Evolutionary conservation across 2,797 vertebrate species (phyloP).

Genomic region (Cirrhinus molitorella): DNA sequence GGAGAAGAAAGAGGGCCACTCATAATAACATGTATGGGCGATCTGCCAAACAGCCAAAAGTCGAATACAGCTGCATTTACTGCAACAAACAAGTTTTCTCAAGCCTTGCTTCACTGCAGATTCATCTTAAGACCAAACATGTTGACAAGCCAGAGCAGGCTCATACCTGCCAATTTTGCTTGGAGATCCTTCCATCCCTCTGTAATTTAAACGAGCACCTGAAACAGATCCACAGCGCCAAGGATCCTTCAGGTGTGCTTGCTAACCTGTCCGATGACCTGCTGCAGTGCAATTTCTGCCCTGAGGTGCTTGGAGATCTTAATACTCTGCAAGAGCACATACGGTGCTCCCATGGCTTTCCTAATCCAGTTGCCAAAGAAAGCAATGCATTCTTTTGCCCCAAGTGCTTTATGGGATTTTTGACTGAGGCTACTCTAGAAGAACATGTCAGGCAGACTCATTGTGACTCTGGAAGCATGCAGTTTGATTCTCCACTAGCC

Average conservation of each 20-base stretch:
- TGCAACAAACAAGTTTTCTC: constrained; percentile 98
- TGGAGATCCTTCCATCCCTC: constrained; percentile 95
- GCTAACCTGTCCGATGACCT: constrained; percentile 90
- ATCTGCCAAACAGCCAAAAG: constrained; percentile 91
- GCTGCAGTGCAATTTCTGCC: constrained; percentile 98
- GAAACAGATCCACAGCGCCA: constrained; percentile 94
- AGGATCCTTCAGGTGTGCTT: constrained; percentile 87
- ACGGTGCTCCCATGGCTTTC: constrained; percentile 94
- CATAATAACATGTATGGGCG: constrained; percentile 88
- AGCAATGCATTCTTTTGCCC: constrained; percentile 99
- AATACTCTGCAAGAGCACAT: constrained; percentile 98
- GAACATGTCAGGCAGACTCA: constrained; percentile 98
- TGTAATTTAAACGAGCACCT: constrained; percentile 98
- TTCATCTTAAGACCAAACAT: constrained; percentile 98
- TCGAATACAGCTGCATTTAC: constrained; percentile 97
- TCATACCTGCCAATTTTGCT: constrained; percentile 97
- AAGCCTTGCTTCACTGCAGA: constrained; percentile 95
- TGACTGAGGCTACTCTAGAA: constrained; percentile 96
- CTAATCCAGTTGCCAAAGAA: constrained; percentile 93
- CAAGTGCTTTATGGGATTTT: constrained; percentile 99
- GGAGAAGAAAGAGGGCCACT: constrained; percentile 89
- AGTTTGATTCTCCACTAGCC: constrained; percentile 94
- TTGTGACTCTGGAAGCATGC: constrained; percentile 93
- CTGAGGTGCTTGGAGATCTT: constrained; percentile 93
- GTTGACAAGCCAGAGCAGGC: constrained; percentile 98